Conservation (phyloP, 2,888 invertebrate genomes). For the Melipona bicolor region DNA sequence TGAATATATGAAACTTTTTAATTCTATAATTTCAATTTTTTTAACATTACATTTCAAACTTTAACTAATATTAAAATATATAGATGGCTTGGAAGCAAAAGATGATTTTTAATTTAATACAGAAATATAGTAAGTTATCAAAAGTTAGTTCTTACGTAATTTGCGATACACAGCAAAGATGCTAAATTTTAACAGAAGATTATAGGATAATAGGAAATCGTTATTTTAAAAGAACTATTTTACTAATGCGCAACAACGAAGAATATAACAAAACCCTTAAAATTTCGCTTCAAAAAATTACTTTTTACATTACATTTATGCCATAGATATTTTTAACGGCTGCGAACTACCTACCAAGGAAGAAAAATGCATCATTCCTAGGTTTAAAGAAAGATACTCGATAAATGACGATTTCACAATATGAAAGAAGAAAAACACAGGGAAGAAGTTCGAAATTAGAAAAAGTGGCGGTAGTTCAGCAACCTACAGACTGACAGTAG, state of each 20-base stretch:
- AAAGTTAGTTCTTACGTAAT: not conserved
- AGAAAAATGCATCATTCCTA: not conserved
- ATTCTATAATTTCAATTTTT: no score
- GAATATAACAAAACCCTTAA: no score
- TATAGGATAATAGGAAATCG: not conserved
- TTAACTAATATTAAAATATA: not conserved
- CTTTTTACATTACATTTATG: no score
- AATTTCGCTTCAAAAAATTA: no score
- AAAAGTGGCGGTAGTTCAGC: constrained; percentile 73
- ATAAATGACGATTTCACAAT: constrained; percentile 12
- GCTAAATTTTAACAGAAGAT: not conserved
- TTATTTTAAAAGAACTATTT: not conserved
- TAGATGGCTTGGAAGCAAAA: not conserved
- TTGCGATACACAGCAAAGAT: not conserved
- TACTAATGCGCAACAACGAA: no score
- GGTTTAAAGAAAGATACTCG: not conserved
- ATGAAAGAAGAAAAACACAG: constrained; percentile 48
- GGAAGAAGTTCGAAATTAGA: constrained; percentile 57
- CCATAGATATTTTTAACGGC: no score
- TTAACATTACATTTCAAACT: no score
- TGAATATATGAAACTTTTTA: no score
- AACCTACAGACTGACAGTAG: constrained; percentile 68
- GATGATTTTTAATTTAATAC: no score
- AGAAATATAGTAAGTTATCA: not conserved
- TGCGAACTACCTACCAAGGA: no score